Percentiles rank a stretch among this genome's conserved stretches.
These are phyloP conservation scores for Phyllotreta striolata DNA, from an alignment of 2,888 invertebrate genomes.

Conservation along the genomic window DNA sequence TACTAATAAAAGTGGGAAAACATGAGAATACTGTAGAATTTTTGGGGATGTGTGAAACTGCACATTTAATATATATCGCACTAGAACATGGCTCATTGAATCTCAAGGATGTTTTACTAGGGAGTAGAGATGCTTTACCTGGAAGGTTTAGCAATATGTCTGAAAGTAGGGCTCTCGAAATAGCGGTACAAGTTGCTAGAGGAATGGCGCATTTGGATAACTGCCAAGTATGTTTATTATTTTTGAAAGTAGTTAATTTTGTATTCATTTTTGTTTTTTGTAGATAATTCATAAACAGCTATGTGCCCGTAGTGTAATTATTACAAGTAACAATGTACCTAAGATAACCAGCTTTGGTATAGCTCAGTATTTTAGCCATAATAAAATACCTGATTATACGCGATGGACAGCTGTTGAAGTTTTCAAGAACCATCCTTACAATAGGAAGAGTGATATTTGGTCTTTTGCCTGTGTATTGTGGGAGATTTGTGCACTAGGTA, in stretches of 20 bases:
- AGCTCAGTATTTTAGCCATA: conserved; percentile 70
- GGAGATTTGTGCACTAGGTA: conserved; percentile 81
- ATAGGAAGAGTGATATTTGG: conserved; percentile 83
- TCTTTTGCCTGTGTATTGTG: conserved; percentile 83
- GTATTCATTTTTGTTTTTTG: conserved; percentile 41
- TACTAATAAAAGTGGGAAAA: conserved; percentile 73
- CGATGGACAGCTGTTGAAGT: conserved; percentile 85
- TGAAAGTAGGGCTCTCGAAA: conserved; percentile 70
- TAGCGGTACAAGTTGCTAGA: conserved; percentile 72
- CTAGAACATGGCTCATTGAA: conserved; percentile 73
- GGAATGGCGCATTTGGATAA: conserved; percentile 76
- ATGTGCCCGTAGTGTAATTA: conserved; percentile 75
- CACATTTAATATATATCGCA: conserved; percentile 77
- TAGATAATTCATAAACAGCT: conserved; percentile 77
- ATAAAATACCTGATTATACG: conserved; percentile 75
- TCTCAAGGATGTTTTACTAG: conserved; percentile 75
- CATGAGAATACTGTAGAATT: conserved; percentile 78
- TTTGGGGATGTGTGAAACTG: conserved; percentile 81
- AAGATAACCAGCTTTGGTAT: conserved; percentile 76
- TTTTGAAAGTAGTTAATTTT: conserved; percentile 10
- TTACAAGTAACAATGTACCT: conserved; percentile 68
- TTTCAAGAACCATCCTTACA: conserved; percentile 72
- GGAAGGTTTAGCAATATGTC: conserved; percentile 64
- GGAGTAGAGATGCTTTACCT: conserved; percentile 66
- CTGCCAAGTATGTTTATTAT: conserved; percentile 62